Conservation (phyloP, 2,113 vertebrate species). For the Rhea americana region DNA sequence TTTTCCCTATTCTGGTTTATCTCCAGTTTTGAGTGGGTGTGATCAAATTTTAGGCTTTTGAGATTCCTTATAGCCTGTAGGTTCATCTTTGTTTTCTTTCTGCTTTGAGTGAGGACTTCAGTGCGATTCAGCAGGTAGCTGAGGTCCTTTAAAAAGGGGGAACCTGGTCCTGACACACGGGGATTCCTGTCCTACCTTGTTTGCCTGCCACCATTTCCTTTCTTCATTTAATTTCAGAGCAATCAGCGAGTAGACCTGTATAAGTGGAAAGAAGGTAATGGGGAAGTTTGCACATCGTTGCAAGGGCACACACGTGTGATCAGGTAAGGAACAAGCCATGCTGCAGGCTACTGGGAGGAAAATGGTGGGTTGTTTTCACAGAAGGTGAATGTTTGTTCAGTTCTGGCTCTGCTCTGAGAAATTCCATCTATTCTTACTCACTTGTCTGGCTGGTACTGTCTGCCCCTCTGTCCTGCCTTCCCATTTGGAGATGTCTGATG, state of each 20-base stretch:
- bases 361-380: background rate
- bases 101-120: background rate
- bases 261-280: slow-evolving; percentile 90
- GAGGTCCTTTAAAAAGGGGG: background rate
- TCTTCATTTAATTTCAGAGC: slow-evolving; percentile 79
- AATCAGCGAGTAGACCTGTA: slow-evolving; percentile 97
- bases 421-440: background rate
- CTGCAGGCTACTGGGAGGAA: background rate
- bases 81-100: background rate
- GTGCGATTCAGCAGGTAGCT: background rate
- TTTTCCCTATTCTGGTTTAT: background rate
- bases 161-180: background rate
- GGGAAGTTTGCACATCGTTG: slow-evolving; percentile 89
- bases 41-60: slow-evolving; percentile 18
- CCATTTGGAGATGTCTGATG: background rate
- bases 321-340: slow-evolving; percentile 71
- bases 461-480: background rate
- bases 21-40: background rate
- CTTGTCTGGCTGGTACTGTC: background rate
- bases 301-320: slow-evolving; percentile 97
- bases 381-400: background rate
- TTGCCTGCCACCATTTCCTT: background rate
- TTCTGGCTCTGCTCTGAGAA: background rate
- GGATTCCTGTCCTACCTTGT: background rate
- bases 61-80: background rate